Conservation (phyloP, 2,888 invertebrate genomes). For the Iphiclides podalirius region DNA sequence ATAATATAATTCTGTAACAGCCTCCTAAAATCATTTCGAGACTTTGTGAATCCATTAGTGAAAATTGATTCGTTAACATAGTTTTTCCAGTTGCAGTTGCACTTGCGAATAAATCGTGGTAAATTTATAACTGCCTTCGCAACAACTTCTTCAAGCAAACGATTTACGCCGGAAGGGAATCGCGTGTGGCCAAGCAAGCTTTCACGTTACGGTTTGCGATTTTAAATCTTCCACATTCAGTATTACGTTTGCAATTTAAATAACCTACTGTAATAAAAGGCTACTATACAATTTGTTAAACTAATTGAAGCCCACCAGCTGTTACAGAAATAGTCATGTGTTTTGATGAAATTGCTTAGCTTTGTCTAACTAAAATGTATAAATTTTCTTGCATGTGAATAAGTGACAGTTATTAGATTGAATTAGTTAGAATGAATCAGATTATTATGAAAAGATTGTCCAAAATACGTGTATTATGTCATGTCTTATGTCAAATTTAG, state of each 20-base stretch:
- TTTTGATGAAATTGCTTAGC: slow-evolving; percentile 2
- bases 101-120: slow-evolving; percentile 7
- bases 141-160: slow-evolving; percentile 20
- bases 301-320: slow-evolving; percentile 14
- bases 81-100: slow-evolving; percentile 1
- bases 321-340: slow-evolving; percentile 16
- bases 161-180: slow-evolving; percentile 22
- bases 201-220: background rate
- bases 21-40: no score
- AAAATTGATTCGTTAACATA: slow-evolving; percentile 9
- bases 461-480: no score
- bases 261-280: background rate
- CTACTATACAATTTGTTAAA: slow-evolving; percentile 16
- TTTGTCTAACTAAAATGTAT: no score
- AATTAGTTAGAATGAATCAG: no score
- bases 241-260: background rate
- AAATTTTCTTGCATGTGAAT: no score
- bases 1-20: no score
- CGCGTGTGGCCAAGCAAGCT: slow-evolving; percentile 13
- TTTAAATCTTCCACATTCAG: background rate
- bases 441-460: no score
- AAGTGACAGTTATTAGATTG: no score
- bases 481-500: no score
- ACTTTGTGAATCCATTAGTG: no score
- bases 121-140: slow-evolving; percentile 20